Evolutionary conservation across 2,888 invertebrate genomes (phyloP).

Genomic region (Gisinianus flammeolus): DNA sequence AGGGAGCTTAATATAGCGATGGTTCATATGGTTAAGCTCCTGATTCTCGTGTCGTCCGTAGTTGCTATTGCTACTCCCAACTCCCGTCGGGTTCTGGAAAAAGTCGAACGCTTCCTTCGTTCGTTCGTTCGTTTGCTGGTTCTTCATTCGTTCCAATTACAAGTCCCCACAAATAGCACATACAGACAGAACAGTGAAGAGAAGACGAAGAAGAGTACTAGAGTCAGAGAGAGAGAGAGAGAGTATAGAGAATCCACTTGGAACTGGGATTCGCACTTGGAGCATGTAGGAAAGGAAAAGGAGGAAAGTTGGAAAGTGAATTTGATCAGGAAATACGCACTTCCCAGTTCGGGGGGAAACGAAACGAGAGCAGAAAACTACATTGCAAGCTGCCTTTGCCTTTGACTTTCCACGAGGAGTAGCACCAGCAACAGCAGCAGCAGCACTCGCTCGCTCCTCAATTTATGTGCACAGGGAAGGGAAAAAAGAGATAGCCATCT

Average conservation of each 20-base stretch:
- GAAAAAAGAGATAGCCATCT: background rate
- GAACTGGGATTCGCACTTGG: background rate
- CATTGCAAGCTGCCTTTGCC: background rate
- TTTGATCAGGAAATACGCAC: conserved; percentile 30
- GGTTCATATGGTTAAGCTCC: background rate
- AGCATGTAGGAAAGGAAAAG: background rate
- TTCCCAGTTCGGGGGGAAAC: background rate
- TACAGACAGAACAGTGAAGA: background rate
- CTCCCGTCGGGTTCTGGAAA: background rate
- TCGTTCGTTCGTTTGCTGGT: too few species aligned
- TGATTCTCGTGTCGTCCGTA: background rate
- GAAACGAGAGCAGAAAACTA: background rate
- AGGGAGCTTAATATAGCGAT: background rate
- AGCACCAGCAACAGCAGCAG: background rate
- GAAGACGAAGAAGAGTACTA: background rate
- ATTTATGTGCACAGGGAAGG: background rate
- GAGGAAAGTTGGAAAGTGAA: background rate
- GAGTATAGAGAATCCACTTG: background rate
- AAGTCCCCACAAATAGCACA: too few species aligned
- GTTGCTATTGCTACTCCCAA: background rate
- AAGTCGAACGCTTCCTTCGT: too few species aligned
- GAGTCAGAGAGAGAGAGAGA: background rate
- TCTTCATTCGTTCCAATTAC: too few species aligned
- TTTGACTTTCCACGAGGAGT: background rate
- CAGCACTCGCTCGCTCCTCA: background rate